These are phyloP conservation scores for Drosophila lacertosa DNA, from an alignment of 1,140 invertebrate species.

Conservation along the genomic window DNA sequence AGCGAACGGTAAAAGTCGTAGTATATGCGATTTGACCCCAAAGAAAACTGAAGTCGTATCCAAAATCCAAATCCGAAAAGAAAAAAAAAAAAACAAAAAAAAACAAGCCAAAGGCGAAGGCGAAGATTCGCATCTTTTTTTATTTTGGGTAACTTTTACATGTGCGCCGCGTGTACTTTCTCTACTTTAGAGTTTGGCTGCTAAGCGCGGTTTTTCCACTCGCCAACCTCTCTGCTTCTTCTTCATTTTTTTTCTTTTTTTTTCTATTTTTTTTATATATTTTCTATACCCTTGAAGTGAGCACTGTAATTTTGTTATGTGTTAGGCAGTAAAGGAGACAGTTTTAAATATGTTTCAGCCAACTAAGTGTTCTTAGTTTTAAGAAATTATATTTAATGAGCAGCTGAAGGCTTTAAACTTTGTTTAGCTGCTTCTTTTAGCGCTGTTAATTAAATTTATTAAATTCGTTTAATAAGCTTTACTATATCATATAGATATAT, in stretches of 20 bases:
- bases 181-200: constrained; percentile 64
- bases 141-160: constrained; percentile 55
- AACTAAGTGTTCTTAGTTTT: too few species aligned
- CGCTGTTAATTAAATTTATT: background rate
- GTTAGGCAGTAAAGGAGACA: background rate
- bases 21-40: constrained; percentile 50
- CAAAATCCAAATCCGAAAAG: constrained; percentile 47
- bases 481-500: background rate
- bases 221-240: constrained; percentile 16
- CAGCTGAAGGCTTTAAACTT: background rate
- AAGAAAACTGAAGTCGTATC: constrained; percentile 52
- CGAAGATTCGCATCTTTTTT: constrained; percentile 61
- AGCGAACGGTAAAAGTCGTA: constrained; percentile 55
- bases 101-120: constrained; percentile 34
- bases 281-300: constrained; percentile 35
- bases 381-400: background rate
- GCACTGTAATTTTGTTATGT: constrained; percentile 2
- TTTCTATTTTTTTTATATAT: too few species aligned
- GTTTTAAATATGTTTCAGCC: background rate
- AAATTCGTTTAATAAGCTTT: background rate
- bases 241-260: too few species aligned
- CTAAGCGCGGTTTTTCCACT: constrained; percentile 52
- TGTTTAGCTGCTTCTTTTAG: background rate
- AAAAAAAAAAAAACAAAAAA: constrained; percentile 9
- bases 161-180: constrained; percentile 56